Percentiles rank a stretch among this genome's conserved stretches.
phyloP scores from a whole-genome alignment of 2,113 vertebrate genomes.

The Channa maculata region DNA sequence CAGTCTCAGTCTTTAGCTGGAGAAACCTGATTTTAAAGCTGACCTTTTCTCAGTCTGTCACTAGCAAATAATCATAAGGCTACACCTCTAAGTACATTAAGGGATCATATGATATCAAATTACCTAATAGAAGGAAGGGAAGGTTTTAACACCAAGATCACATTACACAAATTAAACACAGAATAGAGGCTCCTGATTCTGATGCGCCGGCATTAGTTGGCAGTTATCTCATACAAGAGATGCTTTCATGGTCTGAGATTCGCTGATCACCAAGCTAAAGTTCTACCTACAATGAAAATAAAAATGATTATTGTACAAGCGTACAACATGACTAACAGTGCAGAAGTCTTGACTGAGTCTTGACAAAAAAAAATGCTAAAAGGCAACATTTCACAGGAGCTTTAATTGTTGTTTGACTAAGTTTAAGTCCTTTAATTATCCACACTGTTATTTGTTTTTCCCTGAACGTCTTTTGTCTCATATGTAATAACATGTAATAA shows the following conservation, averaged over 20 bases:
- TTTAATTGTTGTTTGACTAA: not conserved
- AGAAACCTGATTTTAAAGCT: constrained; percentile 31
- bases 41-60: constrained; percentile 14
- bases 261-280: too few species aligned
- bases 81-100: constrained; percentile 39
- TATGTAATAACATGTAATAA: too few species aligned
- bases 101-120: constrained; percentile 57
- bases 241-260: not conserved
- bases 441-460: too few species aligned
- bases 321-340: not conserved
- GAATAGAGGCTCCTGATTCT: not conserved
- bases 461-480: too few species aligned
- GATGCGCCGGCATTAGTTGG: too few species aligned
- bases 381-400: not conserved
- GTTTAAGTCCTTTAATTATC: too few species aligned
- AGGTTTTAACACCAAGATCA: constrained; percentile 9
- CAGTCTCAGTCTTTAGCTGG: constrained; percentile 12
- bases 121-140: constrained; percentile 12
- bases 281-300: too few species aligned
- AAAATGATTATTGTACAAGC: not conserved
- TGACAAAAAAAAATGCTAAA: too few species aligned
- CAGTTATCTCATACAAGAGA: not conserved
- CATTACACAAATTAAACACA: constrained; percentile 7
- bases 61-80: constrained; percentile 32
- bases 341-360: too few species aligned